Conservation (phyloP, 2,113 vertebrate species). For the Scatophagus argus region DNA sequence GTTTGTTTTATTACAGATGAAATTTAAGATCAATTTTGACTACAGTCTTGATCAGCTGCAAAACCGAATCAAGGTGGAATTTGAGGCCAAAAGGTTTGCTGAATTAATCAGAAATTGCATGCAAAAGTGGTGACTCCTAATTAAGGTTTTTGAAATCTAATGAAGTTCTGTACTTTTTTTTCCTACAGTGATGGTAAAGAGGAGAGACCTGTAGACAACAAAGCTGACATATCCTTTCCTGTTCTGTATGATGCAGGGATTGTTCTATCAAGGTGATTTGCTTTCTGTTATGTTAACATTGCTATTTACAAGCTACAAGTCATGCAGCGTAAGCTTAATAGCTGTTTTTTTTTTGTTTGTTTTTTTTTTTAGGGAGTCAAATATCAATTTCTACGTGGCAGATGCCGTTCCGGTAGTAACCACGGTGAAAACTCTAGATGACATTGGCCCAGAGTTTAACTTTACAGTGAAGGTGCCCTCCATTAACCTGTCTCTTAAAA, state of each 20-base stretch:
- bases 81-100: slow-evolving; percentile 87
- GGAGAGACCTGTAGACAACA: slow-evolving; percentile 84
- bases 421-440: slow-evolving; percentile 83
- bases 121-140: not conserved
- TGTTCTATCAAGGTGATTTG: slow-evolving; percentile 86
- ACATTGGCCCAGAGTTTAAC: slow-evolving; percentile 91
- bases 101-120: not conserved
- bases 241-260: slow-evolving; percentile 89
- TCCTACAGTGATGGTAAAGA: slow-evolving; percentile 88
- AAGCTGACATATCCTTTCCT: slow-evolving; percentile 80
- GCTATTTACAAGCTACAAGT: not conserved
- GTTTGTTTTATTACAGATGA: slow-evolving; percentile 81
- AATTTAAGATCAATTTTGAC: slow-evolving; percentile 90
- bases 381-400: slow-evolving; percentile 90
- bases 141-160: not conserved
- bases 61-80: slow-evolving; percentile 81
- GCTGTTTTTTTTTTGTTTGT: not conserved
- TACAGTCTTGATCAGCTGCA: slow-evolving; percentile 88
- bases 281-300: not conserved
- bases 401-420: slow-evolving; percentile 79
- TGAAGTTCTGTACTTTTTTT: not conserved
- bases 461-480: slow-evolving; percentile 89
- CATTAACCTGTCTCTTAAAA: slow-evolving; percentile 28
- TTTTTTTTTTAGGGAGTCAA: slow-evolving; percentile 83
- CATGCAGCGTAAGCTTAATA: not conserved